phyloP scores from a whole-genome alignment of 2,113 vertebrate species.

The Mugil cephalus region DNA sequence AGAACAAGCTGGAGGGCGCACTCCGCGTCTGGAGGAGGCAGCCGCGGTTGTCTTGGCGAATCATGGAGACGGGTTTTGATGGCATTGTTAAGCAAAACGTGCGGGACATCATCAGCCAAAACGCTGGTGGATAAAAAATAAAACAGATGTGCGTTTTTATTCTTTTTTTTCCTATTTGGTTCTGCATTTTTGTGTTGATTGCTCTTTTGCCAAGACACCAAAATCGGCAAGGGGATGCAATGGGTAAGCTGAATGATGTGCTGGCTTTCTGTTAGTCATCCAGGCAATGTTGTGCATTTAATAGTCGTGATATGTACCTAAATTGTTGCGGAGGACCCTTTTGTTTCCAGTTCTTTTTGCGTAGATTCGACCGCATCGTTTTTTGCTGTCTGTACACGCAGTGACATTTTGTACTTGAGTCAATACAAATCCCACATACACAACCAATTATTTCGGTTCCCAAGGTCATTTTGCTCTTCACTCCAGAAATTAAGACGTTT shows the following conservation, averaged over 20 bases:
- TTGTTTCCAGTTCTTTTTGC: slow-evolving; percentile 45
- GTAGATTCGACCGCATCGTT: slow-evolving; percentile 55
- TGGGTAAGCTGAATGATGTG: slow-evolving; percentile 21
- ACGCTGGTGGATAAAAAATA: slow-evolving; percentile 44
- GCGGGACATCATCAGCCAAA: slow-evolving; percentile 41
- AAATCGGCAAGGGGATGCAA: background rate
- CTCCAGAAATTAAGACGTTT: slow-evolving; percentile 50
- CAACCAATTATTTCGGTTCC: slow-evolving; percentile 61
- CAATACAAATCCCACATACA: slow-evolving; percentile 45
- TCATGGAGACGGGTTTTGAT: slow-evolving; percentile 63
- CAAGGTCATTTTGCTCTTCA: slow-evolving; percentile 55
- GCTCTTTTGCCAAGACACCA: slow-evolving; percentile 32
- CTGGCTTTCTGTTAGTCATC: slow-evolving; percentile 35
- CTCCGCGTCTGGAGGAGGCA: slow-evolving; percentile 30
- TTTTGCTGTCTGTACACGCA: slow-evolving; percentile 24
- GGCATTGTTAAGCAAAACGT: slow-evolving; percentile 61
- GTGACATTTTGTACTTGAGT: slow-evolving; percentile 42
- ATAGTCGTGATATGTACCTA: slow-evolving; percentile 36
- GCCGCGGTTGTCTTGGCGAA: slow-evolving; percentile 56
- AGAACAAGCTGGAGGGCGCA: slow-evolving; percentile 66
- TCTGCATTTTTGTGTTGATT: slow-evolving; percentile 32
- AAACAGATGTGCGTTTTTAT: slow-evolving; percentile 23
- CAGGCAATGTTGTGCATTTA: slow-evolving; percentile 23
- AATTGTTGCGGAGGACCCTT: slow-evolving; percentile 23
- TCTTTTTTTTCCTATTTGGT: slow-evolving; percentile 37